Evolutionary conservation across 2,797 vertebrate genomes (phyloP).

Genomic region (Aselliscus stoliczkanus): DNA sequence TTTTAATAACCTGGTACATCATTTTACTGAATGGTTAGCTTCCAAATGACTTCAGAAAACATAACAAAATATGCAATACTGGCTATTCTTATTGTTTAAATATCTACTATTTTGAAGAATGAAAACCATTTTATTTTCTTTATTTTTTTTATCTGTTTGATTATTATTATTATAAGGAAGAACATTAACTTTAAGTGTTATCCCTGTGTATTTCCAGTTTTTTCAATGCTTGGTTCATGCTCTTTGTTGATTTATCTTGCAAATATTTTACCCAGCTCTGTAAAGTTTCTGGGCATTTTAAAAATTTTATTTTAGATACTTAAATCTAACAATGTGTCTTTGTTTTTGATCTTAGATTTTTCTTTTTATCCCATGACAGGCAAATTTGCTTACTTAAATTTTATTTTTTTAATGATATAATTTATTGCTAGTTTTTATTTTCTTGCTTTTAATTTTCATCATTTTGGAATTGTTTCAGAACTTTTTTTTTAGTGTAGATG

Average conservation of each 20-base stretch:
- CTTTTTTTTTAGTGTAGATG: background rate
- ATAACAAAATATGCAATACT: background rate
- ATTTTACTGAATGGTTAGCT: background rate
- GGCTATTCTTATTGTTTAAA: background rate
- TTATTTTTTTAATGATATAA: background rate
- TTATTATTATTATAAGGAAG: background rate
- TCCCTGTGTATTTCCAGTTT: background rate
- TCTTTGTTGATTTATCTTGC: background rate
- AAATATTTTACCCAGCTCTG: background rate
- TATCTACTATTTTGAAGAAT: background rate
- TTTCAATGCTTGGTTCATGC: background rate
- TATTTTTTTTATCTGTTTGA: background rate
- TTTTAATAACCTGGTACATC: background rate
- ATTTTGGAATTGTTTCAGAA: slow-evolving; percentile 6
- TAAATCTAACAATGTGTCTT: background rate
- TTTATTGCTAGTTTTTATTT: background rate
- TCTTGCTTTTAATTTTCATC: background rate
- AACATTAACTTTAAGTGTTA: background rate
- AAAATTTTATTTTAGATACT: background rate
- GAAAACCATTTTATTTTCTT: background rate
- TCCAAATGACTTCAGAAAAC: slow-evolving; percentile 2
- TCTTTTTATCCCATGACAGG: background rate
- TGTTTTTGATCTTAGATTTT: background rate
- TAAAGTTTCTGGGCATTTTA: background rate
- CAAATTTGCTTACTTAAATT: background rate